Base-by-base conservation (phyloP, 2,113 vertebrate species). In the Rhodinocichla rosea region DNA sequence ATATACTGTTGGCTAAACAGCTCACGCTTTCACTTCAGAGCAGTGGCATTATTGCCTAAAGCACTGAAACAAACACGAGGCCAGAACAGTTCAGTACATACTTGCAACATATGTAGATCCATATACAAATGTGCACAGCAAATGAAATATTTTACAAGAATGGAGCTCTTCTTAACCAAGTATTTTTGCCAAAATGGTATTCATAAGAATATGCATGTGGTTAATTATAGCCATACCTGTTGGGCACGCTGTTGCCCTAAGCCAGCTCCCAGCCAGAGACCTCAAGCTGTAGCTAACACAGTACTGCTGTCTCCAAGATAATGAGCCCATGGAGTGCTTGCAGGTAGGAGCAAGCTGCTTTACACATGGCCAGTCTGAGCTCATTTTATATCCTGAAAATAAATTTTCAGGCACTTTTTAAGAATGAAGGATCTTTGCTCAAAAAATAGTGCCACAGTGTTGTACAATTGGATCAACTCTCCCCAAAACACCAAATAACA, bases 71-170 rank as follows among this genome's bases (percentile, higher is more conserved):
- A 2, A 68, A 22, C 52, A 70, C 2, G 8, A 45, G n/a, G 28
- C 52, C 32, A 57, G 19, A 85, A 37, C 5, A 39, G 59, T 23
- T 13, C 59, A 71, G 59, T 10, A n/a, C 39, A 35, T 14, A 9
- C 5, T 23, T 86, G 23, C 35, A 82, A 19, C 6, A 1, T 44
- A 6, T 7, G 13, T 12, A 67, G 19, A 47, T 22, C 35, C 7
- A 28, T 10, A 32, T 8, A 32, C 0, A 2, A 13, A 26, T 6
- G 9, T 17, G 6, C 15, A 20, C 14, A 57, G 7, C 2, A 14
- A 62, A 67, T 18, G 1, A 87, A 70, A 74, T 53, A 45, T 45
- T 80, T 81, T 32, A 65, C 18, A 53, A 45, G 16, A 89, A 40
- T 18, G 1, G 33, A 79, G 23, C 11, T 30, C 45, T 45, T 67